Conservation (phyloP, 2,797 vertebrate species). For the Sebastes reedi region DNA sequence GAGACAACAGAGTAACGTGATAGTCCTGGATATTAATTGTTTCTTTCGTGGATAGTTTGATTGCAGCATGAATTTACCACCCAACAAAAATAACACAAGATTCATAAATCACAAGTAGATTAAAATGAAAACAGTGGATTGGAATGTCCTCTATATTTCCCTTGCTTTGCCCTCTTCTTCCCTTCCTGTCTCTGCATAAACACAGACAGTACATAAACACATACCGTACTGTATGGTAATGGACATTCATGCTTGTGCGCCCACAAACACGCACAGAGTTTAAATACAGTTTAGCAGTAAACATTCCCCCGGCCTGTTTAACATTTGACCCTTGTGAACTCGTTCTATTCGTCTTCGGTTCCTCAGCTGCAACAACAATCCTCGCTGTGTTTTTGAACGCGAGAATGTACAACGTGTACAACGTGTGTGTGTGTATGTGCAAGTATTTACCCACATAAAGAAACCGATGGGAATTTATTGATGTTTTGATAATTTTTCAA, state of each 20-base stretch:
- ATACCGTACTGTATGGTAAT: neutral
- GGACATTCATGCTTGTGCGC: neutral
- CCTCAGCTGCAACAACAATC: slow-evolving; percentile 68
- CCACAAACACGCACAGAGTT: slow-evolving; percentile 18
- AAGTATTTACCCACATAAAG: slow-evolving; percentile 39
- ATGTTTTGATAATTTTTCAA: slow-evolving; percentile 36
- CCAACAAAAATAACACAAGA: slow-evolving; percentile 4
- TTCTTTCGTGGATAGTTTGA: neutral
- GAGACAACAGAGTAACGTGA: neutral
- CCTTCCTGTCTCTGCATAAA: neutral
- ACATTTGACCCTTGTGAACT: slow-evolving; percentile 53
- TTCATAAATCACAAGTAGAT: slow-evolving; percentile 25
- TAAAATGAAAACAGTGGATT: slow-evolving; percentile 10
- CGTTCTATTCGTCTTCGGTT: slow-evolving; percentile 15
- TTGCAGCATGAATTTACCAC: slow-evolving; percentile 13
- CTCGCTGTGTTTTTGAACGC: slow-evolving; percentile 6
- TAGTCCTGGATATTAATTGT: neutral
- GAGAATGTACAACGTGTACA: neutral
- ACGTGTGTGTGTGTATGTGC: neutral
- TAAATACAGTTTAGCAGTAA: slow-evolving; percentile 47
- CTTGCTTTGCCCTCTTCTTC: neutral
- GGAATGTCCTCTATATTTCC: slow-evolving; percentile 16
- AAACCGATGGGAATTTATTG: slow-evolving; percentile 28
- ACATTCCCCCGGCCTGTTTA: slow-evolving; percentile 50
- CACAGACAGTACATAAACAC: neutral